A percentile compares a stretch with the other conserved stretches of the same genome.
These are phyloP conservation scores for Ectemnius lituratus DNA, from an alignment of 2,888 invertebrate genomes.

Conservation along the genomic window DNA sequence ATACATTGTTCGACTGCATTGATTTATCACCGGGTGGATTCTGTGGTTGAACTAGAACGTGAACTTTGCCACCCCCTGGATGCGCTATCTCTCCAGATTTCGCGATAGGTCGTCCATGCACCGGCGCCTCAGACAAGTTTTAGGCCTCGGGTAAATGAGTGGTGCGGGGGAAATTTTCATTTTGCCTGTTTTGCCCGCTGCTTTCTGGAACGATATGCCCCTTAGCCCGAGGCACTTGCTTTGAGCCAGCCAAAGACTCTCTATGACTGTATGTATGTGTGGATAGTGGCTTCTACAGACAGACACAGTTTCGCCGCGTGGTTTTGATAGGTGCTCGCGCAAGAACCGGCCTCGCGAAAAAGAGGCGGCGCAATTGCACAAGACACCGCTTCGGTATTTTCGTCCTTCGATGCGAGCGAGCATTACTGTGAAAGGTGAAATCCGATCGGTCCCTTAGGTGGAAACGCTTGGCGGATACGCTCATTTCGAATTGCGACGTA, in stretches of 20 bases:
- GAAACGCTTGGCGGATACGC: conserved; percentile 24
- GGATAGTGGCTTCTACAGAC: neutral
- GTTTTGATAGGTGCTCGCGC: conserved; percentile 36
- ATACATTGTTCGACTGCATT: neutral
- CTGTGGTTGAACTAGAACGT: too few species aligned
- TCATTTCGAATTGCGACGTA: conserved; percentile 32
- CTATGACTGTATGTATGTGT: too few species aligned
- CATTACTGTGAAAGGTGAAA: conserved; percentile 44
- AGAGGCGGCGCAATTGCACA: conserved; percentile 30
- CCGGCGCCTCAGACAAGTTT: too few species aligned
- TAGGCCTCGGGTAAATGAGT: too few species aligned
- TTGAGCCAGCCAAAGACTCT: too few species aligned
- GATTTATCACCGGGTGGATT: neutral
- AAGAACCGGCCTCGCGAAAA: conserved; percentile 35
- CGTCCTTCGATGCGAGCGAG: conserved; percentile 43
- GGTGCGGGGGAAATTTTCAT: too few species aligned
- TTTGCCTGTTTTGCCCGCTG: too few species aligned
- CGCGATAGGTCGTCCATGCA: too few species aligned
- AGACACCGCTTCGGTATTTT: conserved; percentile 29
- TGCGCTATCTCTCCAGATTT: too few species aligned
- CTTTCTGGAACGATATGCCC: too few species aligned
- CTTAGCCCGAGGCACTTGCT: conserved; percentile 7
- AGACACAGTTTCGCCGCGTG: conserved; percentile 12
- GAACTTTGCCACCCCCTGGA: too few species aligned
- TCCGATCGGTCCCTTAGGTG: conserved; percentile 18